These are phyloP conservation scores for Gadopsis marmoratus DNA, from an alignment of 2,797 vertebrate genomes.

Conservation along the genomic window DNA sequence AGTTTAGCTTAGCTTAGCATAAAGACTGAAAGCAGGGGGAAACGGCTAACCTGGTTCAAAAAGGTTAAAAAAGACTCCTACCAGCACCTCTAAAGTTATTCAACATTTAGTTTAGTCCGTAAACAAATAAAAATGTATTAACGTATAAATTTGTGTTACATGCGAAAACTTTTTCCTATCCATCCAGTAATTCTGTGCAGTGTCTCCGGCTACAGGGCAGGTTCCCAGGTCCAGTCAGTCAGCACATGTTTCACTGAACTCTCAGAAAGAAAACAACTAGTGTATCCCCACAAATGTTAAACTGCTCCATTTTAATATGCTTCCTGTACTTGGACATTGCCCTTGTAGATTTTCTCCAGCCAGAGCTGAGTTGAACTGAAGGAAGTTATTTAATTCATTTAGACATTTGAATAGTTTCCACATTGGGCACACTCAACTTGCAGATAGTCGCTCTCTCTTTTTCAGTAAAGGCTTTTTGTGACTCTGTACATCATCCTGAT, in stretches of 20 bases:
- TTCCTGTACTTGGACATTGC: neutral
- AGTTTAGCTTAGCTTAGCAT: neutral
- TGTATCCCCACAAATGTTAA: neutral
- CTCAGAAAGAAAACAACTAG: neutral
- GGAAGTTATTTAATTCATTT: slow-evolving; percentile 21
- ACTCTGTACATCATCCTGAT: slow-evolving; percentile 42
- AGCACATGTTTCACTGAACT: neutral
- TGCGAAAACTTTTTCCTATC: neutral
- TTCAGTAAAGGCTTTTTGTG: slow-evolving; percentile 26
- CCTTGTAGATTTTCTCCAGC: neutral
- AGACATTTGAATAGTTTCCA: slow-evolving; percentile 35
- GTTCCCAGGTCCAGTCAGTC: neutral
- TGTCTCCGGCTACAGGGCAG: too few species aligned
- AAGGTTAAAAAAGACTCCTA: neutral
- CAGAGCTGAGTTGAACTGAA: neutral
- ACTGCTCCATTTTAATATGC: neutral
- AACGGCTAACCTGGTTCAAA: neutral
- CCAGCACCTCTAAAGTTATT: neutral
- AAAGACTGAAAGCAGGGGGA: neutral
- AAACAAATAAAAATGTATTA: too few species aligned
- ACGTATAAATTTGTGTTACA: too few species aligned
- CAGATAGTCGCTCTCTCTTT: slow-evolving; percentile 5
- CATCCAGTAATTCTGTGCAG: neutral
- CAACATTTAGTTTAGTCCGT: neutral
- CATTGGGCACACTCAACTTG: slow-evolving; percentile 3